Evolutionary conservation across 2,113 vertebrate species (phyloP), one percentile per base, ranked within the genome.

Genomic region (Accipiter virgatus): DNA sequence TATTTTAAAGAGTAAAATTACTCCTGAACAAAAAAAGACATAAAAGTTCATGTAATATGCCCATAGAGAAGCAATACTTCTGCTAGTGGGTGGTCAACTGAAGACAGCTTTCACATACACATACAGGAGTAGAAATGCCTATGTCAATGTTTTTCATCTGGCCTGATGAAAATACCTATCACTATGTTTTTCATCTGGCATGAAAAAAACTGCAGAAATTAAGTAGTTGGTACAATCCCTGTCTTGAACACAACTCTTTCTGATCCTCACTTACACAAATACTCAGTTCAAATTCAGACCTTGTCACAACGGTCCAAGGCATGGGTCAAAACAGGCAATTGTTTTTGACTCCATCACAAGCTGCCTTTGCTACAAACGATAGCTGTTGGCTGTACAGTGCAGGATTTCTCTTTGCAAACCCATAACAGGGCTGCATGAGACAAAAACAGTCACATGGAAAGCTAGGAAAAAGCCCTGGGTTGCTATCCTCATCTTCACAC

Each of bases 391-490:
- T 45, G 15, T 21, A 16, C 5, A 20, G 43, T 0, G 7, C 43
- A n/a, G 56, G 56, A 32, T 48, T 68, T 67, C 45, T 40, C 78
- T 62, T 23, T 50, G 53, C 58, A 93, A 70, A 70, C 26, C 26
- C 31, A 0, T 0, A 31, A 7, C 0, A 66, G 19, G 61, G 52
- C 43, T 14, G 36, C 16, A 19, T 1, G 0, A 47, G 61, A 36
- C 45, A 26, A 52, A 42, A 59, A 5, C 0, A 0, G 53, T 65
- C 56, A 9, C 1, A 4, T 2, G 32, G 42, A 31, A 66, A 81
- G 52, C 66, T 12, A 22, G 48, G 50, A 13, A 81, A 56, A 36
- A 59, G 62, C 70, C 40, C 45, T 1, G 8, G 11, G 10, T 5
- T 22, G 3, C 45, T 19, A 2, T 21, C 38, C 62, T 52, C 21